Evolutionary conservation across 2,113 vertebrate genomes (phyloP), one percentile per base, ranked within the genome.

Genomic region (Phainopepla nitens): DNA sequence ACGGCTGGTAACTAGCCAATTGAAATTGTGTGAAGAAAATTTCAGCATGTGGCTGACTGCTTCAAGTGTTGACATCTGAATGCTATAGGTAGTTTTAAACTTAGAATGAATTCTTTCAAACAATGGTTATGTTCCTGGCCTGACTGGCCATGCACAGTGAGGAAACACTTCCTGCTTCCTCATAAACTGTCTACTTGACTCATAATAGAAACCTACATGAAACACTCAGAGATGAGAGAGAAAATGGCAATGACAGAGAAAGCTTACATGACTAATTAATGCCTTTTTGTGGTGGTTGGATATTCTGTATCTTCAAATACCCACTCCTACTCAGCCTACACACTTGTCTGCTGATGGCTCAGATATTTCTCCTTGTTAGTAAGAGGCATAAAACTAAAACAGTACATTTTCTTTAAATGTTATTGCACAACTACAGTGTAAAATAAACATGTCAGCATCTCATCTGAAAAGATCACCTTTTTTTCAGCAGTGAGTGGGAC

Each of bases 21-120:
- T 93, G 84, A 94, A 97, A 82, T 44, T 56, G 17, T 45, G 69
- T 72, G 47, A 73, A 92, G 61, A 97, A 93, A 87, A 93, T 89
- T 53, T 94, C 94, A 96, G 56, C 71, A 87, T 35, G 64, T 90
- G 86, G 75, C 78, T 93, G 76, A 15, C 49, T 87, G 44, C 70
- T 79, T 44, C 24, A 11, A 62, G 68, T 66, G 60, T 45, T 84
- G 92, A 95, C 82, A 85, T 90, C 49, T 15, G 2, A 95, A 91
- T 68, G 41, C 58, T 89, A 60, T 47, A 58, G 45, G 35, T 42
- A 79, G 62, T 27, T 95, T 65, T 53, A 90, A 91, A 65, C 14
- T 71, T 73, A 28, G 27, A 31, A 64, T 64, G 33, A 76, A 36
- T 82, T 96, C 73, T 72, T 64, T 70, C 65, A 94, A 88, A 85